A percentile compares a stretch with the other conserved stretches of the same genome.
These are phyloP conservation scores for Musca domestica DNA, from an alignment of 1,140 invertebrate genomes.

Conservation along the genomic window DNA sequence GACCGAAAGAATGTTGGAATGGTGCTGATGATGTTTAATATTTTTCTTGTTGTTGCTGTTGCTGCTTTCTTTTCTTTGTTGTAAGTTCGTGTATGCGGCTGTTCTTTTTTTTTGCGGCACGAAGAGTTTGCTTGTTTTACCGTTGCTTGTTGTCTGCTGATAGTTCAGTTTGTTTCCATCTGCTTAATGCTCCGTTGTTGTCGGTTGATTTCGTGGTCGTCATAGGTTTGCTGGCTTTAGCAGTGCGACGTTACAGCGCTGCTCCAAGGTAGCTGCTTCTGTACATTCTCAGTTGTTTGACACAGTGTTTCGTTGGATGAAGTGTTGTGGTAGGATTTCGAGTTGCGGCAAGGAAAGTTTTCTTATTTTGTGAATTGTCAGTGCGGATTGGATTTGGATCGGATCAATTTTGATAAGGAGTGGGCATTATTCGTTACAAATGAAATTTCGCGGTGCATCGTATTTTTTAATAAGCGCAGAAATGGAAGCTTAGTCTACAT, in stretches of 20 bases:
- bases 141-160: background rate
- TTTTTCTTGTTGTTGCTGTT: background rate
- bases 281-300: no score
- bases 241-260: background rate
- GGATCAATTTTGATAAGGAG: no score
- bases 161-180: background rate
- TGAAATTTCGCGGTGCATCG: no score
- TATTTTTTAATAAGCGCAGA: no score
- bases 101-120: background rate
- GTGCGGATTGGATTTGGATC: no score
- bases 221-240: background rate
- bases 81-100: background rate
- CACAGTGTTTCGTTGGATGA: no score
- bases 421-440: no score
- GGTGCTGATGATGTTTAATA: slow-evolving; percentile 22
- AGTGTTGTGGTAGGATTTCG: no score
- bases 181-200: background rate
- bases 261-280: no score
- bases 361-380: no score
- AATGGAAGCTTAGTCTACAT: no score
- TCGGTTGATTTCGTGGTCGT: background rate
- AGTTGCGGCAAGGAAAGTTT: no score
- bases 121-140: background rate
- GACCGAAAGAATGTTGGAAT: slow-evolving; percentile 51
- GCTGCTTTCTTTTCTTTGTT: slow-evolving; percentile 16